Conservation (phyloP, 2,888 invertebrate species). For the Caenorhabditis doughertyi region DNA sequence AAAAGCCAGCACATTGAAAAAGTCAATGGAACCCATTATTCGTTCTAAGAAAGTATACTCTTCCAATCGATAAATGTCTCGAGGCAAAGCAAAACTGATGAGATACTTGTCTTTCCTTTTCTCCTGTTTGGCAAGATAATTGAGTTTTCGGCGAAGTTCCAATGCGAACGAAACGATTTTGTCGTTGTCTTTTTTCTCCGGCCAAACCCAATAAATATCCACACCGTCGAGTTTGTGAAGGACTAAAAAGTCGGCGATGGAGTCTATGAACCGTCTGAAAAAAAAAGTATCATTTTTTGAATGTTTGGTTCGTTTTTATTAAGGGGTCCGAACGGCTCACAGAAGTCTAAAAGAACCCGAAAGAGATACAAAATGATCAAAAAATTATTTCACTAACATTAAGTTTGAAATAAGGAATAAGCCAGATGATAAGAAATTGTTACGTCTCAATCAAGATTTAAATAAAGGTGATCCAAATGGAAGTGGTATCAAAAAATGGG, state of each 20-base stretch:
- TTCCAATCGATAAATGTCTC: background rate
- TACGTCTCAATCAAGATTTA: too few relatives aligned
- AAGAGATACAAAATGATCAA: too few relatives aligned
- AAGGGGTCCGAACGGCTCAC: too few relatives aligned
- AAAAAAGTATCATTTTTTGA: too few relatives aligned
- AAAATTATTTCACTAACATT: too few relatives aligned
- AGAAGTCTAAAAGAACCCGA: too few relatives aligned
- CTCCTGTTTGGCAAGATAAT: background rate
- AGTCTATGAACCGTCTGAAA: constrained; percentile 5
- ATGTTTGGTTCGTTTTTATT: too few relatives aligned
- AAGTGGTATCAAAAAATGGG: too few relatives aligned
- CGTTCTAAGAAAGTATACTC: too few relatives aligned
- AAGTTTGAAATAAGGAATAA: too few relatives aligned
- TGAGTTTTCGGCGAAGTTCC: background rate
- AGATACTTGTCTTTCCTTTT: background rate
- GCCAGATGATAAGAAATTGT: too few relatives aligned
- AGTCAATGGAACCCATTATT: constrained; percentile 68
- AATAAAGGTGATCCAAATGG: too few relatives aligned
- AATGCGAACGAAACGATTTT: background rate
- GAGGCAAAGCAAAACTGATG: background rate
- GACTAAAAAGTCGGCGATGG: background rate
- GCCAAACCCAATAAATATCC: constrained; percentile 5
- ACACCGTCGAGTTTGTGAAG: background rate
- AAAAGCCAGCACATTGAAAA: constrained; percentile 72
- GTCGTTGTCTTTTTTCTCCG: background rate